Evolutionary conservation across 2,113 vertebrate species (phyloP).

Genomic region (Leucosticte australis): DNA sequence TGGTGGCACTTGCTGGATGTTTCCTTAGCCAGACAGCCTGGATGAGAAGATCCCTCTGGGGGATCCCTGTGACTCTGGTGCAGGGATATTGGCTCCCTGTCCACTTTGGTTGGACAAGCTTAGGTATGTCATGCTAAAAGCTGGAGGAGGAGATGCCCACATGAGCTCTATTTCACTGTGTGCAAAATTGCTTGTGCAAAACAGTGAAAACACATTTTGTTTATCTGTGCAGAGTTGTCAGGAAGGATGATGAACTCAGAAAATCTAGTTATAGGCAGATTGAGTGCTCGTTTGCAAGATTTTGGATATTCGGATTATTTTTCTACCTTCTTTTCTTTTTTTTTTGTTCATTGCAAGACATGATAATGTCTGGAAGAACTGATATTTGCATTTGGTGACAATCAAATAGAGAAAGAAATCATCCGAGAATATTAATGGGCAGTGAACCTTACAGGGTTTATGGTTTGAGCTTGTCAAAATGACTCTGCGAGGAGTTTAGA

Average conservation of each 20-base stretch:
- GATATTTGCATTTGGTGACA: conserved; percentile 41
- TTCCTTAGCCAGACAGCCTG: neutral
- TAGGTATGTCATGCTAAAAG: neutral
- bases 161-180: neutral
- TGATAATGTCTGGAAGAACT: neutral
- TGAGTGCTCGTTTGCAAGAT: neutral
- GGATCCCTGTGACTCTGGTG: neutral
- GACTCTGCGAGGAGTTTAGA: conserved; percentile 5
- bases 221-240: neutral
- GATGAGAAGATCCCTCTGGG: neutral
- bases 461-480: conserved; percentile 38
- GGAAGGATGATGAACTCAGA: neutral
- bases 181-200: neutral
- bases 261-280: neutral
- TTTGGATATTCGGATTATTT: neutral
- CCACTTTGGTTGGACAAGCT: neutral
- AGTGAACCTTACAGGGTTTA: neutral
- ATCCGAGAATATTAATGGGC: neutral
- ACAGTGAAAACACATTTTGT: neutral
- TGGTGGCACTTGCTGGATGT: neutral
- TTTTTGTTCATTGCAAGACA: neutral
- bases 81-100: neutral
- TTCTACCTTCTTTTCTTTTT: neutral
- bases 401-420: conserved; percentile 27
- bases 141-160: neutral